A percentile compares a stretch with the other conserved stretches of the same genome.
Evolutionary conservation across 2,888 invertebrate species (phyloP).

Genomic region (Drosophila engyochracea): DNA sequence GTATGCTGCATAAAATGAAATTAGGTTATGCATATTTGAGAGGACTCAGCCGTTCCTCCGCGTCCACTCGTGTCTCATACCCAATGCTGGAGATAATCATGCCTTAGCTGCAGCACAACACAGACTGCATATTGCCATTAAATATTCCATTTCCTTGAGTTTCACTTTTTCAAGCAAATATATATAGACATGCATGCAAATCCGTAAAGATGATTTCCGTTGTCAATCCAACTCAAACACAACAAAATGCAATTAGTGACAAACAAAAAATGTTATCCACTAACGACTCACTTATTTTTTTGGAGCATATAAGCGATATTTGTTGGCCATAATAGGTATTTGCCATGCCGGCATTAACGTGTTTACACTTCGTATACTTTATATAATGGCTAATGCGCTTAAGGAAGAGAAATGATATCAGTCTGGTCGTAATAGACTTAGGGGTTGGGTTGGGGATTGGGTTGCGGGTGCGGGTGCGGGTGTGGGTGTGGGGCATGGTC

Average conservation of each 20-base stretch:
- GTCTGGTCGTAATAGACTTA: neutral
- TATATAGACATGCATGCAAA: neutral
- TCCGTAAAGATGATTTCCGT: neutral
- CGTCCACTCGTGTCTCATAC: neutral
- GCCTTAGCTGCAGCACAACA: neutral
- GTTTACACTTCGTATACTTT: constrained; percentile 21
- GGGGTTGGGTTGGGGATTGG: neutral
- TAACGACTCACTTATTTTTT: constrained; percentile 21
- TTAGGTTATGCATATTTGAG: constrained; percentile 68
- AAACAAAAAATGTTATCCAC: constrained; percentile 9
- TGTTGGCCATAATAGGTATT: constrained; percentile 17
- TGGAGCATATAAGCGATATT: constrained; percentile 13
- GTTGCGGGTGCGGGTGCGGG: neutral
- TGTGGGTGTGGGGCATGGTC: neutral
- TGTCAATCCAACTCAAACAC: neutral
- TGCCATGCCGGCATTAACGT: constrained; percentile 19
- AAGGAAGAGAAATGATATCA: constrained; percentile 8
- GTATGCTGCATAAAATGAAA: constrained; percentile 63
- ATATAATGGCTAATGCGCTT: constrained; percentile 28
- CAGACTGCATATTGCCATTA: constrained; percentile 8
- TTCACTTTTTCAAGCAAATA: neutral
- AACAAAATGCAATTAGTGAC: constrained; percentile 6
- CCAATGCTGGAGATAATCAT: constrained; percentile 11
- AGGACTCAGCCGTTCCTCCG: neutral
- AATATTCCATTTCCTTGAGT: constrained; percentile 13